A percentile compares a stretch with the other conserved stretches of the same genome.
Evolutionary conservation across 2,797 vertebrate genomes (phyloP).

Genomic region (Notoglanidium macrostoma): DNA sequence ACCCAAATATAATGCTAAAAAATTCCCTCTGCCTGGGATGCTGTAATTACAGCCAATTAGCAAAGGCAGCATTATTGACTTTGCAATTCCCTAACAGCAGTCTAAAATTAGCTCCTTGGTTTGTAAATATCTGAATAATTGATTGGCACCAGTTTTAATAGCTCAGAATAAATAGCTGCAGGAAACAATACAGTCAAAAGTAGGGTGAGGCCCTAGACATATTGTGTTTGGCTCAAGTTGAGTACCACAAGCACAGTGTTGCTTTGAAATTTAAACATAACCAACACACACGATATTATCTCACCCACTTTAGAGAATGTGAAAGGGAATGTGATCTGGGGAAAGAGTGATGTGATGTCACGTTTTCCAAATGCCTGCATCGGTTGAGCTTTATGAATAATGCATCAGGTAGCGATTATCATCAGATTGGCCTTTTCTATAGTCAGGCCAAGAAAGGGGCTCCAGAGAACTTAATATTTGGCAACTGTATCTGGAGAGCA

Average conservation of each 20-base stretch:
- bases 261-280: slow-evolving; percentile 11
- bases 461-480: slow-evolving; percentile 34
- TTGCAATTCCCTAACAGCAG: slow-evolving; percentile 6
- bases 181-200: slow-evolving; percentile 7
- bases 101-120: slow-evolving; percentile 5
- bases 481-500: slow-evolving; percentile 29
- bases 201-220: neutral
- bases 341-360: slow-evolving; percentile 24
- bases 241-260: neutral
- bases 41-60: slow-evolving; percentile 38
- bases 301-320: slow-evolving; percentile 3
- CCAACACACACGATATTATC: slow-evolving; percentile 18
- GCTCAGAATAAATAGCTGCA: slow-evolving; percentile 5
- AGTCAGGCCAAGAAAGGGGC: slow-evolving; percentile 25
- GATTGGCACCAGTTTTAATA: slow-evolving; percentile 12
- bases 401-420: slow-evolving; percentile 37
- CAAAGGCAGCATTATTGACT: slow-evolving; percentile 33
- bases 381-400: slow-evolving; percentile 46
- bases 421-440: slow-evolving; percentile 32
- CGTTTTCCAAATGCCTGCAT: slow-evolving; percentile 36
- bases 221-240: neutral
- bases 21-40: neutral
- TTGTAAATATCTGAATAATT: slow-evolving; percentile 26
- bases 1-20: slow-evolving; percentile 6
- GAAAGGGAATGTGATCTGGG: slow-evolving; percentile 17